phyloP scores from a whole-genome alignment of 1,140 invertebrate species.

The Uloborus diversus region DNA sequence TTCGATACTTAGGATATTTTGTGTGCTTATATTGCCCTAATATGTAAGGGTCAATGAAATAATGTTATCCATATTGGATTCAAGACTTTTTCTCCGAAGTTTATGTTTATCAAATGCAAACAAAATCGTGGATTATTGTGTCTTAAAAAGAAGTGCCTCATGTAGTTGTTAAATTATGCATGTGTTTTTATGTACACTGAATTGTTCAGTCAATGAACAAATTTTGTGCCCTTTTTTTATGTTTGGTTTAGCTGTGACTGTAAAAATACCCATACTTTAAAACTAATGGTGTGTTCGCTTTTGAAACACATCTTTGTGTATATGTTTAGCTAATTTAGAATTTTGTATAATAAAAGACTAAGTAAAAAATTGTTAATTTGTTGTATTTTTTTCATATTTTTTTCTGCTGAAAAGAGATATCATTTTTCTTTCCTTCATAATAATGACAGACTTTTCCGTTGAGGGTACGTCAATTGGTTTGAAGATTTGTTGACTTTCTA shows the following conservation, averaged over 20 bases:
- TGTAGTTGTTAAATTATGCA: constrained; percentile 31
- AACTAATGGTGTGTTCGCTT: constrained; percentile 30
- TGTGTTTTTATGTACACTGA: constrained; percentile 17
- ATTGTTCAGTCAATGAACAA: constrained; percentile 42
- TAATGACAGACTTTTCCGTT: too few species aligned
- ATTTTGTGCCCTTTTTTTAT: constrained; percentile 39
- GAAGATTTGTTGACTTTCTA: too few species aligned
- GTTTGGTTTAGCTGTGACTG: neutral
- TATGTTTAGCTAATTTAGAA: constrained; percentile 43
- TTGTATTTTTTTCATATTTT: too few species aligned
- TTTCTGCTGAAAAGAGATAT: too few species aligned
- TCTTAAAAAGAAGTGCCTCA: constrained; percentile 46
- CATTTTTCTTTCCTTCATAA: too few species aligned
- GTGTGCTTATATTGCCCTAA: neutral
- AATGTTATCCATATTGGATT: constrained; percentile 46
- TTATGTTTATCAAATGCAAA: neutral
- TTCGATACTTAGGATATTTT: too few species aligned
- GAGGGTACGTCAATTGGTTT: too few species aligned
- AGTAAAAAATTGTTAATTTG: too few species aligned
- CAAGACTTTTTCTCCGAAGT: neutral
- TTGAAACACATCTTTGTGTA: constrained; percentile 31
- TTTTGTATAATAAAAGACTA: too few species aligned
- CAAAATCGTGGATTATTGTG: constrained; percentile 3
- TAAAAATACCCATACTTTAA: neutral
- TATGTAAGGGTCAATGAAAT: neutral